Percentiles rank a stretch among this genome's conserved stretches.
phyloP scores from a whole-genome alignment of 2,888 invertebrate species.

The Mythimna pallens region DNA sequence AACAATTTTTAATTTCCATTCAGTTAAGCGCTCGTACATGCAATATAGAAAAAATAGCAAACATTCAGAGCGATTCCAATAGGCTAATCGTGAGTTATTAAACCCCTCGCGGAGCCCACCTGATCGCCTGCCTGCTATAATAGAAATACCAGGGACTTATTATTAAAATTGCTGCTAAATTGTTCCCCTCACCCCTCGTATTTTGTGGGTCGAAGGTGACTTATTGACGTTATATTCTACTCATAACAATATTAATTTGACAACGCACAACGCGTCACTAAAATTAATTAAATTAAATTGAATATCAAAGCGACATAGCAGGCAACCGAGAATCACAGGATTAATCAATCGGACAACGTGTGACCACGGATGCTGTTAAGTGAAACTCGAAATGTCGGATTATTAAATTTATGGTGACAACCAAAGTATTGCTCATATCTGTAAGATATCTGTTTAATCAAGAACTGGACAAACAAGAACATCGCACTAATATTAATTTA shows the following conservation, averaged over 20 bases:
- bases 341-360: conserved; percentile 56
- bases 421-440: conserved; percentile 3
- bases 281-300: conserved; percentile 62
- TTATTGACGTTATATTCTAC: conserved; percentile 73
- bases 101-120: conserved; percentile 88
- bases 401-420: conserved; percentile 26
- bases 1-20: conserved; percentile 84
- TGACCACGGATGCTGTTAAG: conserved; percentile 38
- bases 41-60: conserved; percentile 90
- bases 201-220: conserved; percentile 83
- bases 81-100: conserved; percentile 90
- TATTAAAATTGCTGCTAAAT: conserved; percentile 91
- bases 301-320: conserved; percentile 34
- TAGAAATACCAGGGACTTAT: conserved; percentile 91
- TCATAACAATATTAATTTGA: conserved; percentile 76
- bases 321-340: conserved; percentile 42
- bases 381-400: conserved; percentile 20
- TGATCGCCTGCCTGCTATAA: conserved; percentile 89
- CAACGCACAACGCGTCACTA: conserved; percentile 53
- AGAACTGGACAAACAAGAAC: neutral
- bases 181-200: conserved; percentile 87
- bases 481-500: neutral
- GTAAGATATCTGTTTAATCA: conserved; percentile 8
- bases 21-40: conserved; percentile 78
- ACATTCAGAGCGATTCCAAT: conserved; percentile 90